A percentile compares a stretch with the other conserved stretches of the same genome.
Evolutionary conservation across 2,888 invertebrate species (phyloP).

Genomic region (Hofmannophila pseudospretella): DNA sequence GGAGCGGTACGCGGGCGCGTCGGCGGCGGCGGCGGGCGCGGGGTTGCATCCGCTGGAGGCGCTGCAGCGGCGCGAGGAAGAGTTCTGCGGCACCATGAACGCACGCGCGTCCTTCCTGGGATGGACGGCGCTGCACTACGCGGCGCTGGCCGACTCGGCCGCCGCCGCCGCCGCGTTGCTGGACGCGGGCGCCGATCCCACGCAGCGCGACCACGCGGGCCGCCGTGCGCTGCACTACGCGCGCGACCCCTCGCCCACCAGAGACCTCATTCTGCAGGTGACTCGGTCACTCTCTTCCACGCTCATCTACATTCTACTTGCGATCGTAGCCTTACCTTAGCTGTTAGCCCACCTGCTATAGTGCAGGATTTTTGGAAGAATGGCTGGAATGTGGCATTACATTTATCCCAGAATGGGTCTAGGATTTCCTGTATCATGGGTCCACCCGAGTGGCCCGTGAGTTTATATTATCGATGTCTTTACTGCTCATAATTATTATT

Average conservation of each 20-base stretch:
- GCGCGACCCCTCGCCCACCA: slow-evolving; percentile 78
- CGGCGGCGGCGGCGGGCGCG: slow-evolving; percentile 80
- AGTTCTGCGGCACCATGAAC: slow-evolving; percentile 85
- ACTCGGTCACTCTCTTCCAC: no score
- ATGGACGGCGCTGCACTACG: slow-evolving; percentile 94
- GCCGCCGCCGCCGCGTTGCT: slow-evolving; percentile 81
- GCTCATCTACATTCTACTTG: no score
- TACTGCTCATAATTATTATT: no score
- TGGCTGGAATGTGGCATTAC: no score
- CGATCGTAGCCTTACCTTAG: no score
- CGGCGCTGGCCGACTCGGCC: slow-evolving; percentile 85
- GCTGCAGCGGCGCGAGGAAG: slow-evolving; percentile 84
- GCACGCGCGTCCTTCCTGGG: slow-evolving; percentile 87
- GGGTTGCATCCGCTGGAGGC: slow-evolving; percentile 86
- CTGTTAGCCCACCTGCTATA: no score
- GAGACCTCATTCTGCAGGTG: slow-evolving; percentile 75
- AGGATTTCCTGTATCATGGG: no score
- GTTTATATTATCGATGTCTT: no score
- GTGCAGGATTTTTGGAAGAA: no score
- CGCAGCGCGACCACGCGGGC: slow-evolving; percentile 86
- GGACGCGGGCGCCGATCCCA: slow-evolving; percentile 83
- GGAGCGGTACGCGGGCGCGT: slow-evolving; percentile 86
- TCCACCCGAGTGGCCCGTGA: no score
- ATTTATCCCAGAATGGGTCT: no score
- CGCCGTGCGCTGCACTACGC: slow-evolving; percentile 87